phyloP scores from a whole-genome alignment of 2,797 vertebrate genomes.

The Sebastes diploproa region DNA sequence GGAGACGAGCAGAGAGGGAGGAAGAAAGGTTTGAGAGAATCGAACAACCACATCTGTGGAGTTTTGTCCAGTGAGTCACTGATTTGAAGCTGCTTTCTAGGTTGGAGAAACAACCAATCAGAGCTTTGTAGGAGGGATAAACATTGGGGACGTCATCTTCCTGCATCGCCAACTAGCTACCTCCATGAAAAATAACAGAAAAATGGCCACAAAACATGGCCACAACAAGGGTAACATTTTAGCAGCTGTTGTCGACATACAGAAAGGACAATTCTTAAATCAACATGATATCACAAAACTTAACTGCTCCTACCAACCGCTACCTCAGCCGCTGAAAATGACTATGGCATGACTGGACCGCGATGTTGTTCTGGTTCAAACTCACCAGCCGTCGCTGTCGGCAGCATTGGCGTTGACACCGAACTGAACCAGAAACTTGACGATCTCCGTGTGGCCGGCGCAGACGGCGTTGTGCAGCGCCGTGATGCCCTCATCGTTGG shows the following conservation, averaged over 20 bases:
- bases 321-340: no score
- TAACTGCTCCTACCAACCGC: no score
- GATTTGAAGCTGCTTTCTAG: no score
- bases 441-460: slow-evolving; percentile 93
- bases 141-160: background rate
- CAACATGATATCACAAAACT: no score
- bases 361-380: background rate
- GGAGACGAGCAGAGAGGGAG: background rate
- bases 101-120: background rate
- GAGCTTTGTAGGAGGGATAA: accelerated
- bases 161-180: background rate
- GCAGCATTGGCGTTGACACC: slow-evolving; percentile 95
- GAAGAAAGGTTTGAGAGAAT: no score
- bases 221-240: no score
- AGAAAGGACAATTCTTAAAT: no score
- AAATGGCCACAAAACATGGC: no score
- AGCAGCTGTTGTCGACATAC: background rate
- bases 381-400: slow-evolving; percentile 97
- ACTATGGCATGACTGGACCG: background rate
- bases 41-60: no score
- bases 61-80: no score
- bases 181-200: accelerated
- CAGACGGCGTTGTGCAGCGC: slow-evolving; percentile 96
- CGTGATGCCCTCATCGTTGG: slow-evolving; percentile 96
- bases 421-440: slow-evolving; percentile 95